Evolutionary conservation across 1,140 invertebrate species (phyloP).

Genomic region (Drosophila lacertosa): DNA sequence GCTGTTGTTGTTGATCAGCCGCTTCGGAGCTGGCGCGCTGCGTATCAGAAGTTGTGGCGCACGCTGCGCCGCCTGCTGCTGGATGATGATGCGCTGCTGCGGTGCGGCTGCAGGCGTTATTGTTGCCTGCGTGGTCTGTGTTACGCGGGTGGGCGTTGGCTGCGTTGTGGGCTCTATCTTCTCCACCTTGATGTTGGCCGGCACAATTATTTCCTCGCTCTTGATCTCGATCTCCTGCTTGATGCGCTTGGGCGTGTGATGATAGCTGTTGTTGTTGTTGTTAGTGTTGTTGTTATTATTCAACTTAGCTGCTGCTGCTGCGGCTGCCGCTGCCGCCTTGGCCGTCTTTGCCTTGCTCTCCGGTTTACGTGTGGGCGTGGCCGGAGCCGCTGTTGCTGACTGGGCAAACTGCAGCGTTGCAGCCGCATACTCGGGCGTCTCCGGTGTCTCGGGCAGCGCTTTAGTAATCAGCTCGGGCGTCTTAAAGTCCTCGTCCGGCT

Average conservation of each 20-base stretch:
- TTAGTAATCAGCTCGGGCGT: slow-evolving; percentile 66
- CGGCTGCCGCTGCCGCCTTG: slow-evolving; percentile 35
- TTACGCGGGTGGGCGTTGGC: slow-evolving; percentile 11
- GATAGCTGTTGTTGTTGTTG: slow-evolving; percentile 66
- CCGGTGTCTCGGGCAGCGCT: slow-evolving; percentile 80
- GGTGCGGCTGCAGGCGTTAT: slow-evolving; percentile 11
- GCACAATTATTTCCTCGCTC: slow-evolving; percentile 80
- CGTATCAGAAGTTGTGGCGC: slow-evolving; percentile 73
- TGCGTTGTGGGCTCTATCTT: slow-evolving; percentile 62
- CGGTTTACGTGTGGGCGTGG: slow-evolving; percentile 33
- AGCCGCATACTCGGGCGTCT: slow-evolving; percentile 80
- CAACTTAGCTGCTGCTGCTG: slow-evolving; percentile 46
- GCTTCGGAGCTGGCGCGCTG: slow-evolving; percentile 54
- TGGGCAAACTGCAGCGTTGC: slow-evolving; percentile 68
- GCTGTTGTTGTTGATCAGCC: slow-evolving; percentile 35
- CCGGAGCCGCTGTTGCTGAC: slow-evolving; percentile 30
- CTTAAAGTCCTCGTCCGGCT: slow-evolving; percentile 59
- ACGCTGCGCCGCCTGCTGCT: slow-evolving; percentile 65
- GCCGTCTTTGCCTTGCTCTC: slow-evolving; percentile 41
- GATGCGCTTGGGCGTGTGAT: slow-evolving; percentile 75
- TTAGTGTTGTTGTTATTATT: slow-evolving; percentile 62
- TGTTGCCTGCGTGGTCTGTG: slow-evolving; percentile 1
- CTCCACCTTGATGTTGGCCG: slow-evolving; percentile 75
- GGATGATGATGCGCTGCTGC: slow-evolving; percentile 61
- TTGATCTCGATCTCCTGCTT: slow-evolving; percentile 82